phyloP scores from a whole-genome alignment of 2,113 vertebrate genomes.

The Sakesphorus luctuosus region DNA sequence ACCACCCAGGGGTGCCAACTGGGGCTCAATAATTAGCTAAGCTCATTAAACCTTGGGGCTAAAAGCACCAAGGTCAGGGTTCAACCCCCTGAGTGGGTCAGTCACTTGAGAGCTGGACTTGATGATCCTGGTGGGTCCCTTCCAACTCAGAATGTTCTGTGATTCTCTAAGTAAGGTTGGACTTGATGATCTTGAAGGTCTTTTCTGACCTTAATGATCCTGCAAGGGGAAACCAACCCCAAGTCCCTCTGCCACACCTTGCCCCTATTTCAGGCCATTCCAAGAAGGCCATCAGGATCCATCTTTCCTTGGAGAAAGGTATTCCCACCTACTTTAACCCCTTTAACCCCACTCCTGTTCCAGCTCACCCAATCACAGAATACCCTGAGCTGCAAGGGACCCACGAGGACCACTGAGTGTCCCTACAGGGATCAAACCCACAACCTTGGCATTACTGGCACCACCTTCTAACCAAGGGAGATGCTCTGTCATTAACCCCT shows the following conservation, averaged over 20 bases:
- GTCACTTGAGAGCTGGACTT: not conserved
- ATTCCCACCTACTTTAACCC: not conserved
- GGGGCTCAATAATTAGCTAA: not conserved
- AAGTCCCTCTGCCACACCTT: not conserved
- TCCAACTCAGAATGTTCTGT: not conserved
- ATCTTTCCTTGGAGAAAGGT: not conserved
- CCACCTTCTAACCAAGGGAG: not conserved
- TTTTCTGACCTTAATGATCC: not conserved
- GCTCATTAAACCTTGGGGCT: not conserved
- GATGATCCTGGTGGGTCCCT: not conserved
- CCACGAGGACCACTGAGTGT: not conserved
- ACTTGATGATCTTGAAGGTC: not conserved
- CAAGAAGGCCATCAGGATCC: not conserved
- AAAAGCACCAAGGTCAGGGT: not conserved
- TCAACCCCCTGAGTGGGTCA: not conserved
- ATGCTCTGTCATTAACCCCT: not conserved
- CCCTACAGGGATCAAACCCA: not conserved
- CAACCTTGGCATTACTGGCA: not conserved
- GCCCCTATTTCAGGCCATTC: not conserved
- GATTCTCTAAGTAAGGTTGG: not conserved
- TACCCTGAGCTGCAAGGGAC: not conserved
- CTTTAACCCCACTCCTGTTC: not conserved
- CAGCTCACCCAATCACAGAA: not conserved
- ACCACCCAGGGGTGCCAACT: not conserved
- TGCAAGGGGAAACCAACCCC: not conserved